Base-by-base conservation (phyloP, 1,140 invertebrate genomes). In the Portunus trituberculatus region DNA sequence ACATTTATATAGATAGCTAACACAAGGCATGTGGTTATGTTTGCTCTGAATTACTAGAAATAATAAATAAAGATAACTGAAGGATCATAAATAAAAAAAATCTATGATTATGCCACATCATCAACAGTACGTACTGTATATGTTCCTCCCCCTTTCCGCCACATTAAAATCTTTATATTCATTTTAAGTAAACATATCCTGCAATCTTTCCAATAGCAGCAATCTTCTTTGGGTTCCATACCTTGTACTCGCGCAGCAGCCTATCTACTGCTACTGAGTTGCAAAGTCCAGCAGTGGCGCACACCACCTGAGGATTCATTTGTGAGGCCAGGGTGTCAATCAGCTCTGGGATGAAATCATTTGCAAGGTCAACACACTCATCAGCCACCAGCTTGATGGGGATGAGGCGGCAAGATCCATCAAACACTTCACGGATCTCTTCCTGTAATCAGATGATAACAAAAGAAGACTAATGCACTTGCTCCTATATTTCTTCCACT, bases 311-410 rank as follows among this genome's bases (percentile, higher is more conserved):
- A 20, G 98, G 98, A 97, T 99, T 98, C 98, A 99, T 99, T 97
- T 99, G 97, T 0, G 98, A 99, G 4, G 98, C 98, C 39, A 99
- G 97, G 16, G 98, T 98, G 96, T 99, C 98, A 82, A 99, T 98
- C 83, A 99, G 96, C 96, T 99, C 98, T 0, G 98, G 98, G 93
- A 99, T 98, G 97, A 98, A 99, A 96, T 99, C 97, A 97, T 99
- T 98, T 0, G 98, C 98, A 46, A 99, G 95, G 96, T 98, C 98
- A 48, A 98, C 98, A 96, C 99, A 99, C 97, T 98, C 98, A 89
- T 98, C 97, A 0, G 97, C 97, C 25, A 99, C 97, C 29, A 98
- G 94, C 97, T 98, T 98, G 25, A 99, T 97, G 0, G 98, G 98
- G 94, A 99, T 98, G 94, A 99, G 97, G 96, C 98, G 98, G 97